Base-by-base conservation (phyloP, 2,113 vertebrate genomes). In the Promerops cafer region DNA sequence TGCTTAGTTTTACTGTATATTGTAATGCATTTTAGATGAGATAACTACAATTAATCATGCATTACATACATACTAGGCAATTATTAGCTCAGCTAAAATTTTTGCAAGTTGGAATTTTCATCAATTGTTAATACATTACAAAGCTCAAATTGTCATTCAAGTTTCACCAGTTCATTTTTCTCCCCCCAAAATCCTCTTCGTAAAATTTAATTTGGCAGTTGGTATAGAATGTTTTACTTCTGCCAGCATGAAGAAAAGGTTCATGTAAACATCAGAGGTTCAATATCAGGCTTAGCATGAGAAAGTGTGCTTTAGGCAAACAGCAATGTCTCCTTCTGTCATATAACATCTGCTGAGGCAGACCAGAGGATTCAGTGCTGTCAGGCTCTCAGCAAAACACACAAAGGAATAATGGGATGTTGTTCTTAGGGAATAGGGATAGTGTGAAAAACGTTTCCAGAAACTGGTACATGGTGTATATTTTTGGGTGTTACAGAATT, bases 381-480 rank as follows among this genome's bases (percentile, higher is more conserved):
- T 65, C 33, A 76, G 24, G 4, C 15, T 39, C 9, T 72, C 49
- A 50, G 64, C 6, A 87, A 61, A 93, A 11, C 28, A 70, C 30
- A 28, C 9, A 47, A 45, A 21, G 21, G 10, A 60, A 86, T 13
- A 83, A 49, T 15, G n/a, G 21, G 16, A n/a, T 54, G 8, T 22
- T 83, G 3, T 6, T 65, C 1, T 40, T 53, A 59, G 0, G 2
- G 9, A 85, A 56, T 0, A 76, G 27, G 13, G 18, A 64, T 10
- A 69, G 3, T 33, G 3, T 74, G 23, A 45, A 64, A 94, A 94
- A 28, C 2, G n/a, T 28, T 57, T 86, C 15, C 22, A 72, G 59
- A 72, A 74, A 74, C 4, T 44, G 10, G 3, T 44, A 54, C 4
- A 37, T 8, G 11, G 3, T 56, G 5, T 20, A 8, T 30, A 37